Percentiles rank a stretch among this genome's conserved stretches.
These are phyloP conservation scores for Drosophila pachea DNA, from an alignment of 1,140 invertebrate species.

Conservation along the genomic window DNA sequence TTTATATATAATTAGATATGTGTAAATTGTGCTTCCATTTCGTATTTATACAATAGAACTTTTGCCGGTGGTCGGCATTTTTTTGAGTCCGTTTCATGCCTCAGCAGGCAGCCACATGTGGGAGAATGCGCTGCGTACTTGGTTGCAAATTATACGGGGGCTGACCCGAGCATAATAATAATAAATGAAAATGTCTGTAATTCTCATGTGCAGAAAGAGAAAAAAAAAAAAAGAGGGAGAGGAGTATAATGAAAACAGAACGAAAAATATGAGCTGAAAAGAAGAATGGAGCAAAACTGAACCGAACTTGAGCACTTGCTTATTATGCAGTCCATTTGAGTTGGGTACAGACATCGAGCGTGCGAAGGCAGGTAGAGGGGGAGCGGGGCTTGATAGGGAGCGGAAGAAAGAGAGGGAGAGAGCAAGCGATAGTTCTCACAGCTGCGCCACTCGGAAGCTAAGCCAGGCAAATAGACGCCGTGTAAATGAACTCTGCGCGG, in stretches of 20 bases:
- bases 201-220: slow-evolving; percentile 62
- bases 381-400: not conserved
- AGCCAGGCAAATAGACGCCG: slow-evolving; percentile 64
- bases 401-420: not conserved
- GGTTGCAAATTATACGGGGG: slow-evolving; percentile 65
- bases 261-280: slow-evolving; percentile 2
- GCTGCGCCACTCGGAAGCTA: slow-evolving; percentile 60
- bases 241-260: too few species aligned
- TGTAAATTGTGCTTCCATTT: slow-evolving; percentile 19
- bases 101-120: slow-evolving; percentile 51
- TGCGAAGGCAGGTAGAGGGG: too few species aligned
- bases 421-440: slow-evolving; percentile 9
- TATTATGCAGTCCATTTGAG: slow-evolving; percentile 73
- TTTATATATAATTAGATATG: too few species aligned
- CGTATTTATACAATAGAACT: slow-evolving; percentile 37
- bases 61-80: slow-evolving; percentile 52
- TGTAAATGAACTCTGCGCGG: slow-evolving; percentile 65
- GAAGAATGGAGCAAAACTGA: slow-evolving; percentile 19
- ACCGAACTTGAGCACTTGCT: slow-evolving; percentile 48
- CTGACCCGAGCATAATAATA: slow-evolving; percentile 67
- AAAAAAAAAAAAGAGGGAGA: slow-evolving; percentile 2
- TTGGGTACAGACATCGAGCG: slow-evolving; percentile 4
- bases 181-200: slow-evolving; percentile 76
- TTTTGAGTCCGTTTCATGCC: slow-evolving; percentile 34
- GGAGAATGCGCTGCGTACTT: slow-evolving; percentile 46